These are phyloP conservation scores for Cephus rjabovi DNA, from an alignment of 2,888 invertebrate genomes.

Conservation along the genomic window DNA sequence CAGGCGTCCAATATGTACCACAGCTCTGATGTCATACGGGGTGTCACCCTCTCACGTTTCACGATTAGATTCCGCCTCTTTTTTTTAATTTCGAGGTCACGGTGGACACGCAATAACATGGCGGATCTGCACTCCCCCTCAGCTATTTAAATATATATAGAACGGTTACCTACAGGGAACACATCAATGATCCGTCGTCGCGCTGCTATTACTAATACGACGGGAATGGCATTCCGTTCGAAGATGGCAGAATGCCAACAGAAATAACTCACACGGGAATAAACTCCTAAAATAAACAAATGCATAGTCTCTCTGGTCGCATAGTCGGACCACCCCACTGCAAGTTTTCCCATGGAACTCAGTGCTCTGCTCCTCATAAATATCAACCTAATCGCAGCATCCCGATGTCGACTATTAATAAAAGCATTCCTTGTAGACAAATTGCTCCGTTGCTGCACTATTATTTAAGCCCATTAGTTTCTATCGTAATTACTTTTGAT, in stretches of 20 bases:
- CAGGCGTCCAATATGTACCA: not conserved
- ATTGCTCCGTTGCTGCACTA: not conserved
- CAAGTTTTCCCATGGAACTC: not conserved
- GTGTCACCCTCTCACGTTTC: not conserved
- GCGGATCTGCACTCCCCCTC: not conserved
- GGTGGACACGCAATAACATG: not conserved
- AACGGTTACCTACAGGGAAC: not conserved
- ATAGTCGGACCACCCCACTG: not conserved
- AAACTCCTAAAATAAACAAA: constrained; percentile 16
- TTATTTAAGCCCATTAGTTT: not conserved
- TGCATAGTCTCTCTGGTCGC: not conserved
- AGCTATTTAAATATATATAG: not conserved
- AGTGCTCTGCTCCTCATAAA: not conserved
- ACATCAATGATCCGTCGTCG: not conserved
- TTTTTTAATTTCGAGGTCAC: not conserved
- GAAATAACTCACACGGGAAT: constrained; percentile 18
- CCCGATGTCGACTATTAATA: not conserved
- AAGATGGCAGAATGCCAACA: constrained; percentile 18
- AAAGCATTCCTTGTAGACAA: not conserved
- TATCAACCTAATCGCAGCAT: not conserved
- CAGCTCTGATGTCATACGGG: not conserved
- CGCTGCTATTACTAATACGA: constrained; percentile 7
- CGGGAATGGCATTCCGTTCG: constrained; percentile 18
- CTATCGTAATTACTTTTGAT: not conserved
- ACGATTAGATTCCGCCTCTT: not conserved